Conservation (phyloP, 2,888 invertebrate species). For the Andrena minutula region DNA sequence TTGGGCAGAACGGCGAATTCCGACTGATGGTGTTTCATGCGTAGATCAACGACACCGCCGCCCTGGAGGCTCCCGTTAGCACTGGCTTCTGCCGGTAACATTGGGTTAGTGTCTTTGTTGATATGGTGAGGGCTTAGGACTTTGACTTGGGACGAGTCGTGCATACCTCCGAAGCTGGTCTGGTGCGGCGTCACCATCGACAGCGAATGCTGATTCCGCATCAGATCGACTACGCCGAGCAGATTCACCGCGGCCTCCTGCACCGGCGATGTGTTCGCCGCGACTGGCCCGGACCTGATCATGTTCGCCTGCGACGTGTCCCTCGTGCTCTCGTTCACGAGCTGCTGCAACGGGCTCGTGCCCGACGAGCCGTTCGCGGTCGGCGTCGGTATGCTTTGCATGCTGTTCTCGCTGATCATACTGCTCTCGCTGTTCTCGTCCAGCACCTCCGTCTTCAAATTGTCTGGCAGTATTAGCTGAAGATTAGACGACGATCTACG, state of each 20-base stretch:
- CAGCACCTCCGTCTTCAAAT: slow-evolving; percentile 87
- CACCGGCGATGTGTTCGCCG: slow-evolving; percentile 75
- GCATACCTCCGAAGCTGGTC: slow-evolving; percentile 74
- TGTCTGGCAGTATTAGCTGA: slow-evolving; percentile 87
- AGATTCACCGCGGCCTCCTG: slow-evolving; percentile 78
- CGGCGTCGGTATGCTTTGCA: slow-evolving; percentile 81
- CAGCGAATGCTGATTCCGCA: slow-evolving; percentile 81
- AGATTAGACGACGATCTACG: slow-evolving; percentile 87
- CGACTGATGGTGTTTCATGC: slow-evolving; percentile 88
- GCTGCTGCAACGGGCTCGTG: slow-evolving; percentile 80
- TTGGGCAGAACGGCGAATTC: slow-evolving; percentile 86
- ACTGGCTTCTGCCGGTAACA: slow-evolving; percentile 73
- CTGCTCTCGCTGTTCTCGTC: slow-evolving; percentile 91
- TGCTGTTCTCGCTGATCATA: slow-evolving; percentile 84
- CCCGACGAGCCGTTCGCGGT: slow-evolving; percentile 71
- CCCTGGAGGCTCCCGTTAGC: slow-evolving; percentile 74
- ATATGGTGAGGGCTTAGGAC: slow-evolving; percentile 81
- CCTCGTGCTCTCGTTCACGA: slow-evolving; percentile 85
- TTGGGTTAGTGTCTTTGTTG: slow-evolving; percentile 78
- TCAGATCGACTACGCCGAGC: slow-evolving; percentile 85
- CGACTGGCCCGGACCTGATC: slow-evolving; percentile 75
- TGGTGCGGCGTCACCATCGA: slow-evolving; percentile 74
- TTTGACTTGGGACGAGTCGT: slow-evolving; percentile 79
- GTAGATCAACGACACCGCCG: slow-evolving; percentile 88
- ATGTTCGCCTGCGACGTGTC: slow-evolving; percentile 75